phyloP scores from a whole-genome alignment of 2,888 invertebrate genomes.

The Cantharis lateralis region DNA sequence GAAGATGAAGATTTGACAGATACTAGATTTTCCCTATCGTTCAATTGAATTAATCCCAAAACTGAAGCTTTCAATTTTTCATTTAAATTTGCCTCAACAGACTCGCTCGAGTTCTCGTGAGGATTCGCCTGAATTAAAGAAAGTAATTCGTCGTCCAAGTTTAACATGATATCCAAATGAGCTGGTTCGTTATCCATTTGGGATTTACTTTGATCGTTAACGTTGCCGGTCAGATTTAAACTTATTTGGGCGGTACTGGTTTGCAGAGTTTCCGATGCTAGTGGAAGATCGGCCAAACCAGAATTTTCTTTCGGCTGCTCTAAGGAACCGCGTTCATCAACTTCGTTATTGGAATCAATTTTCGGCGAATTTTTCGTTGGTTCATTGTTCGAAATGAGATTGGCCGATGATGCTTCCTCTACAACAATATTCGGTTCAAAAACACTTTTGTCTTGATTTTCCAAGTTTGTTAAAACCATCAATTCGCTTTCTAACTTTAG shows the following conservation, averaged over 20 bases:
- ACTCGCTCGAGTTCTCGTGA: neutral
- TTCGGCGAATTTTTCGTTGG: neutral
- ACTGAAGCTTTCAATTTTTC: neutral
- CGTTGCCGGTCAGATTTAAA: neutral
- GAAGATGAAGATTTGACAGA: neutral
- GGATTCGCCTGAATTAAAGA: neutral
- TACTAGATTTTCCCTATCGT: neutral
- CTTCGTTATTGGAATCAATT: neutral
- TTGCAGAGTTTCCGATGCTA: constrained; percentile 4
- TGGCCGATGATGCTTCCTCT: neutral
- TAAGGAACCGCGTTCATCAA: neutral
- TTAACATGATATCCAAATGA: neutral
- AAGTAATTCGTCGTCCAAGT: neutral
- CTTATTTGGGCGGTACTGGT: constrained; percentile 1
- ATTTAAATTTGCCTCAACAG: neutral
- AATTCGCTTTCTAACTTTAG: constrained; percentile 16
- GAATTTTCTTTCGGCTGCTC: neutral
- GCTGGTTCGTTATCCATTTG: neutral
- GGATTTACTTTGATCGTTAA: neutral
- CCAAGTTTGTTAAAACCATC: neutral
- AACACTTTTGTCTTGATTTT: neutral
- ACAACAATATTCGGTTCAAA: neutral
- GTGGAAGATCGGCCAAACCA: neutral
- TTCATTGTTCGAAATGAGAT: neutral
- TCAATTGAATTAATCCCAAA: neutral